Conservation (phyloP, 2,888 invertebrate genomes). For the Ophioninae sp. region DNA sequence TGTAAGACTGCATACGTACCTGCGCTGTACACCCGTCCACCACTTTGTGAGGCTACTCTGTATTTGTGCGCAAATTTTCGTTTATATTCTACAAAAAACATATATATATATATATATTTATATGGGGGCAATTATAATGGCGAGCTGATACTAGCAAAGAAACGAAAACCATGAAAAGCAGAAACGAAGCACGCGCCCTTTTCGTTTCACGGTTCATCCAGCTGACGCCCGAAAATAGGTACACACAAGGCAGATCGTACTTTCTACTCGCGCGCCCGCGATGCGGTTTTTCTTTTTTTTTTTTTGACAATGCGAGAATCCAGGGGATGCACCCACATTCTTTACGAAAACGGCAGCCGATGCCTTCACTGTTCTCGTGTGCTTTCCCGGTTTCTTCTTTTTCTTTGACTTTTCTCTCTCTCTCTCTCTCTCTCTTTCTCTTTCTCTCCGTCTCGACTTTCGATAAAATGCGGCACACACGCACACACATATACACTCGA, state of each 20-base stretch:
- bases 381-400: constrained; percentile 59
- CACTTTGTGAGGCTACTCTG: constrained; percentile 44
- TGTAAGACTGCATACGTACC: constrained; percentile 3
- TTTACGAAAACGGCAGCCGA: constrained; percentile 49
- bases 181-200: constrained; percentile 72
- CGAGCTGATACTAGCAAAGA: constrained; percentile 50
- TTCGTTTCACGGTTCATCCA: constrained; percentile 72
- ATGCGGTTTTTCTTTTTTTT: constrained; percentile 70
- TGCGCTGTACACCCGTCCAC: constrained; percentile 34
- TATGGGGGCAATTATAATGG: constrained; percentile 63
- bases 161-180: constrained; percentile 54
- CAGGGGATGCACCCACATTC: constrained; percentile 46
- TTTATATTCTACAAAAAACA: background rate
- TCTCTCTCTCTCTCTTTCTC: no score
- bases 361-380: constrained; percentile 48
- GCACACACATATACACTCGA: constrained; percentile 7
- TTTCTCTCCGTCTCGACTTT: background rate
- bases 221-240: constrained; percentile 72
- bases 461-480: constrained; percentile 40
- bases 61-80: constrained; percentile 68
- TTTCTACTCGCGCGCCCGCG: constrained; percentile 36
- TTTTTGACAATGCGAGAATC: constrained; percentile 70
- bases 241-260: constrained; percentile 42
- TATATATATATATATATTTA: constrained; percentile 67
- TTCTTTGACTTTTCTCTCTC: constrained; percentile 64